phyloP scores from a whole-genome alignment of 2,797 vertebrate species.

The Champsocephalus esox region DNA sequence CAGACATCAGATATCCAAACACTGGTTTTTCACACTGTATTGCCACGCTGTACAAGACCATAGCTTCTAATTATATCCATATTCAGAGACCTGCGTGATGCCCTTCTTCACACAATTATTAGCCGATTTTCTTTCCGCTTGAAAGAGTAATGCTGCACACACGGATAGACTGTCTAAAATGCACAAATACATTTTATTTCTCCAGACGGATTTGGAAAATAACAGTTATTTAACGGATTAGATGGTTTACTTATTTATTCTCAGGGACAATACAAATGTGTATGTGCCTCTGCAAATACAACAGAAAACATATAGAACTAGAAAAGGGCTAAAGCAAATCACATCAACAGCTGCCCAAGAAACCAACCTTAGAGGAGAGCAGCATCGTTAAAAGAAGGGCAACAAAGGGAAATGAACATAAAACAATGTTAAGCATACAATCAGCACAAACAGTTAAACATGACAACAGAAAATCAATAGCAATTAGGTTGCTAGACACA shows the following conservation, averaged over 20 bases:
- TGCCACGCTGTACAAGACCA: background rate
- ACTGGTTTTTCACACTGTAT: background rate
- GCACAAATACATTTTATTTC: background rate
- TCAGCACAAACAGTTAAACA: too few species aligned
- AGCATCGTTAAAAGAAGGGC: too few species aligned
- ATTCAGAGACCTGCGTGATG: conserved; percentile 11
- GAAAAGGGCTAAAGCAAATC: too few species aligned
- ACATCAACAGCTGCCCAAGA: too few species aligned
- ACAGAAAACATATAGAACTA: too few species aligned
- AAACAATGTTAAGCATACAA: too few species aligned
- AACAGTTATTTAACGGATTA: conserved; percentile 11
- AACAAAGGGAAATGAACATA: too few species aligned
- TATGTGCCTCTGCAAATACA: too few species aligned
- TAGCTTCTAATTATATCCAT: conserved; percentile 6
- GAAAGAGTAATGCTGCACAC: background rate
- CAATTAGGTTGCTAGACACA: background rate
- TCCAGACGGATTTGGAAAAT: background rate
- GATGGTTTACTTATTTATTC: background rate
- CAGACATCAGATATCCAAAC: background rate
- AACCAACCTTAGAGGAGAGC: too few species aligned
- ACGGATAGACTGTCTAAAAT: conserved; percentile 15
- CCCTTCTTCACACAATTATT: conserved; percentile 12
- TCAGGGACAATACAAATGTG: too few species aligned
- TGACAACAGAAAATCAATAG: too few species aligned
- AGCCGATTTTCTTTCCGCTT: background rate